A percentile compares a stretch with the other conserved stretches of the same genome.
Conservation (phyloP, 2,888 invertebrate genomes). For the Drosophila antonietae region DNA sequence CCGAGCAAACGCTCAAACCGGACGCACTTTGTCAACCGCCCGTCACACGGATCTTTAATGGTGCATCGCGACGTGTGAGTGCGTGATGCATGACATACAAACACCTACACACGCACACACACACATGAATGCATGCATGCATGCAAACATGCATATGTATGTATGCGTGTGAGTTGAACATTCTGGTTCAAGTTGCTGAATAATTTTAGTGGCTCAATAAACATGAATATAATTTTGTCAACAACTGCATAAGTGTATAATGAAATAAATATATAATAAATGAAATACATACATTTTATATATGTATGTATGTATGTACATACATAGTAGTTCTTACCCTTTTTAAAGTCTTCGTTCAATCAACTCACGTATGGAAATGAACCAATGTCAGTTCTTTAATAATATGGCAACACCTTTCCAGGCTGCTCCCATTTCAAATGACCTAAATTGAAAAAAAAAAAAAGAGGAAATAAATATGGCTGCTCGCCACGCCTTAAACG, state of each 20-base stretch:
- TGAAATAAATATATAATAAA: too few relatives aligned
- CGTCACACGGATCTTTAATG: constrained; percentile 72
- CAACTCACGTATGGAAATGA: constrained; percentile 5
- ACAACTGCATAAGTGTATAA: not conserved
- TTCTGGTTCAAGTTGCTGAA: constrained; percentile 8
- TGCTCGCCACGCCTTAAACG: constrained; percentile 43
- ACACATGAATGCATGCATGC: not conserved
- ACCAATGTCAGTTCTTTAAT: not conserved
- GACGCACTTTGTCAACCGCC: constrained; percentile 76
- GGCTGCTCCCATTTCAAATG: constrained; percentile 42
- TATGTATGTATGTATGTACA: not conserved
- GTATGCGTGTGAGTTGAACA: constrained; percentile 1
- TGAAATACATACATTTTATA: not conserved
- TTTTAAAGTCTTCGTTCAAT: not conserved
- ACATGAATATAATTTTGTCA: not conserved
- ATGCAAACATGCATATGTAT: not conserved
- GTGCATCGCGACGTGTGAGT: constrained; percentile 50
- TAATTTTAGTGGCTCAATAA: not conserved
- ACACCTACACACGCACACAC: constrained; percentile 3
- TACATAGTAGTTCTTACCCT: not conserved
- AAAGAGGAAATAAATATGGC: constrained; percentile 17
- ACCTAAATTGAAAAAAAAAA: constrained; percentile 36
- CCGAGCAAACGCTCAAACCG: constrained; percentile 70
- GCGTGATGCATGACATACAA: constrained; percentile 54
- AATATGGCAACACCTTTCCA: constrained; percentile 51